Evolutionary conservation across 2,888 invertebrate species (phyloP).

Genomic region (Chrysopilus asiliformis): DNA sequence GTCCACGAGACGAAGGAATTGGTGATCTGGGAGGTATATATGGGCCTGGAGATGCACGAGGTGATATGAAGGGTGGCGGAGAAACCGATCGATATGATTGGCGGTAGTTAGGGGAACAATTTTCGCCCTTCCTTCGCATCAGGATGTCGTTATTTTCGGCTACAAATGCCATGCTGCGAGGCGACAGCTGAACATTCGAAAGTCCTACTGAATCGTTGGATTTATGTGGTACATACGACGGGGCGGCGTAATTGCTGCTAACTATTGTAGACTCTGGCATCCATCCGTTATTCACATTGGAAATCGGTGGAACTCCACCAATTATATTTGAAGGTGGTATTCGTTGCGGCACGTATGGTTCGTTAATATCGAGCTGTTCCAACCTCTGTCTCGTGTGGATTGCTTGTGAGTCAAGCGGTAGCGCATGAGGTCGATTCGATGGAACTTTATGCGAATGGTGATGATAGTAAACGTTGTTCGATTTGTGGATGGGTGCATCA

Average conservation of each 20-base stretch:
- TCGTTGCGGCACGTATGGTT: conserved; percentile 15
- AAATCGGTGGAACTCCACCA: not conserved
- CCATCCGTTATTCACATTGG: conserved; percentile 1
- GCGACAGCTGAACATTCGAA: conserved; percentile 15
- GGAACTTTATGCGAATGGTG: too few relatives aligned
- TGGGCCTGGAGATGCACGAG: conserved; percentile 5
- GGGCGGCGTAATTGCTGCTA: conserved; percentile 3
- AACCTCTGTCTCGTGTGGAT: conserved; percentile 5
- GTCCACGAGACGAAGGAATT: not conserved
- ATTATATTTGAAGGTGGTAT: conserved; percentile 5
- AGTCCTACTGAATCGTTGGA: conserved; percentile 1
- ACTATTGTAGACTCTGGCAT: conserved; percentile 2
- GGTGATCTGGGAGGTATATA: too few relatives aligned
- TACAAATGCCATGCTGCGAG: conserved; percentile 18
- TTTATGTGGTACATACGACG: conserved; percentile 10
- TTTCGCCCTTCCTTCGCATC: conserved; percentile 14
- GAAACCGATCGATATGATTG: conserved; percentile 6
- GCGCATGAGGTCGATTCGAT: not conserved
- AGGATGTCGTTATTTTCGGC: conserved; percentile 16
- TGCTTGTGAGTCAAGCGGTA: not conserved
- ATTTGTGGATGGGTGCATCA: not conserved
- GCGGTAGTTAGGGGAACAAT: conserved; percentile 8
- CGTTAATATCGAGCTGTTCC: conserved; percentile 12
- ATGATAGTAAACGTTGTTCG: not conserved
- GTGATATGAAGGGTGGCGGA: not conserved